These are phyloP conservation scores for Meloe dianella DNA, from an alignment of 2,888 invertebrate species.

Conservation along the genomic window DNA sequence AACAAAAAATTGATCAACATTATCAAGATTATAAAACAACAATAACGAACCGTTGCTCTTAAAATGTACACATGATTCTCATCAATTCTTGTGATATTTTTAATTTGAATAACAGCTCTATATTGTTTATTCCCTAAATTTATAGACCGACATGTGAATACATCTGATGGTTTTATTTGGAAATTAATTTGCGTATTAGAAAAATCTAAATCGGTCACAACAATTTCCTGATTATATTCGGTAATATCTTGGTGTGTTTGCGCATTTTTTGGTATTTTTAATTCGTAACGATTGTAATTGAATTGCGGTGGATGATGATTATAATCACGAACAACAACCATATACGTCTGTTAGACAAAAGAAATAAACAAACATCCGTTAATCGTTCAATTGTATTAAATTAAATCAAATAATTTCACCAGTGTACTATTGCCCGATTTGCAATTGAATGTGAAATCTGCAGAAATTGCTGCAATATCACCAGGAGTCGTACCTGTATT, in stretches of 20 bases:
- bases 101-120: conserved; percentile 37
- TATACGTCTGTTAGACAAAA: conserved; percentile 52
- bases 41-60: conserved; percentile 44
- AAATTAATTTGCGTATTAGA: conserved; percentile 56
- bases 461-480: conserved; percentile 3
- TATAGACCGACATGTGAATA: conserved; percentile 12
- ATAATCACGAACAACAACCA: conserved; percentile 58
- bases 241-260: conserved; percentile 59
- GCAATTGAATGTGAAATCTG: conserved; percentile 14
- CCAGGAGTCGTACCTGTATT: conserved; percentile 7
- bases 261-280: conserved; percentile 59
- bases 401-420: conserved; percentile 23
- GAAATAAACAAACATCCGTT: not conserved
- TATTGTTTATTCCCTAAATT: conserved; percentile 35
- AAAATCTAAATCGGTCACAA: conserved; percentile 63
- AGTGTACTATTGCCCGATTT: conserved; percentile 17
- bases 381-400: not conserved
- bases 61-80: conserved; percentile 35
- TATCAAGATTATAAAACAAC: not conserved
- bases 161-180: conserved; percentile 40
- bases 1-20: not conserved
- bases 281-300: conserved; percentile 52
- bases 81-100: conserved; percentile 32
- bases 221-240: conserved; percentile 55
- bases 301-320: conserved; percentile 63